Conservation (phyloP, 2,113 vertebrate genomes). For the Talpa occidentalis region DNA sequence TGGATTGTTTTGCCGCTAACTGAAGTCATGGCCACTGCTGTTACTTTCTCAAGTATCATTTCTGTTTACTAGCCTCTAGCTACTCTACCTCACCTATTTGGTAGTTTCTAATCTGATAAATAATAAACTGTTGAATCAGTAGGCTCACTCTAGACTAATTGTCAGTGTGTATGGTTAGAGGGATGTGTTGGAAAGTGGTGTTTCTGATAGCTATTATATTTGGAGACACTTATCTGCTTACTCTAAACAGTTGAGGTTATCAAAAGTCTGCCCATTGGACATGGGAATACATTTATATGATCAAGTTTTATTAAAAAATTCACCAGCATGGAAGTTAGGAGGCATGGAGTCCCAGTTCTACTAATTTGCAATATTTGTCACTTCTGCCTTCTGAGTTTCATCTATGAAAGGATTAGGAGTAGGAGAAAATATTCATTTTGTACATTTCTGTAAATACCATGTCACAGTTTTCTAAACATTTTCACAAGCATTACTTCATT, state of each 20-base stretch:
- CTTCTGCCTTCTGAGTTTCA: not conserved
- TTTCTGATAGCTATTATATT: not conserved
- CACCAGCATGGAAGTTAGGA: not conserved
- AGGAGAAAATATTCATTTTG: not conserved
- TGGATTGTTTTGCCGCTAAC: not conserved
- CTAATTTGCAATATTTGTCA: not conserved
- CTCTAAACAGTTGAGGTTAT: not conserved
- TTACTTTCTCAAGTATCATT: not conserved
- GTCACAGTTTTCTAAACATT: not conserved
- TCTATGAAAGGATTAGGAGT: not conserved
- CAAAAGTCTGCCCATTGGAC: not conserved
- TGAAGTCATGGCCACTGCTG: not conserved
- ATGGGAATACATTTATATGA: not conserved
- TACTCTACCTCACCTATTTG: not conserved
- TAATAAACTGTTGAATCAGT: not conserved
- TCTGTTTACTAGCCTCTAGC: not conserved
- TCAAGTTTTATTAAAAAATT: not conserved
- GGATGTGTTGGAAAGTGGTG: not conserved
- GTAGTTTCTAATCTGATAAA: slow-evolving; percentile 8
- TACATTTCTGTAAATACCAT: not conserved
- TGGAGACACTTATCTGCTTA: not conserved
- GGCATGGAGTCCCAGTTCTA: not conserved
- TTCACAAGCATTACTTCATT: not conserved
- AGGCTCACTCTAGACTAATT: not conserved
- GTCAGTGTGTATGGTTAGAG: not conserved